Percentiles rank a stretch among this genome's conserved stretches.
Evolutionary conservation across 2,888 invertebrate species (phyloP).

Genomic region (Pollenia labialis): DNA sequence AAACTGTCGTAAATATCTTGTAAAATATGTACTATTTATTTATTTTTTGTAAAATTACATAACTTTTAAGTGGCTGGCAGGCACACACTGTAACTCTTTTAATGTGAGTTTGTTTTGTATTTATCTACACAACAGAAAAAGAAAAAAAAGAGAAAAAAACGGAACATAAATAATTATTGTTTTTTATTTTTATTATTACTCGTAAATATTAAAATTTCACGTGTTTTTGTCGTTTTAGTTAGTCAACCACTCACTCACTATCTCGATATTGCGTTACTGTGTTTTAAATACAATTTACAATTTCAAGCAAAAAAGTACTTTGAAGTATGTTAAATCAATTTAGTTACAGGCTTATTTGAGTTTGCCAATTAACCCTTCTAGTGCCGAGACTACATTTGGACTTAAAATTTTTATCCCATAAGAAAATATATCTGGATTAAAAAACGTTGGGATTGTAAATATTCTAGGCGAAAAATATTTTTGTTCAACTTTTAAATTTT

Average conservation of each 20-base stretch:
- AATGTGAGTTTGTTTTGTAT: slow-evolving; percentile 13
- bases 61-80: slow-evolving; percentile 51
- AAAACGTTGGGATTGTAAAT: too few species aligned
- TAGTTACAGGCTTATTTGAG: not conserved
- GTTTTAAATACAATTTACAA: not conserved
- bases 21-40: not conserved
- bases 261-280: not conserved
- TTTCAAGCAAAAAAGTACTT: not conserved
- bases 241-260: not conserved
- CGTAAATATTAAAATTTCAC: slow-evolving; percentile 43
- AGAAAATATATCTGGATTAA: too few species aligned
- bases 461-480: too few species aligned
- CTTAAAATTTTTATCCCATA: too few species aligned
- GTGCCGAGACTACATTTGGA: not conserved
- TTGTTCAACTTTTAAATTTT: too few species aligned
- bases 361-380: not conserved
- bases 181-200: slow-evolving; percentile 31
- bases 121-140: not conserved
- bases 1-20: not conserved
- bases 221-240: slow-evolving; percentile 16
- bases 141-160: not conserved
- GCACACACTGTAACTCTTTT: slow-evolving; percentile 44
- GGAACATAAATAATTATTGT: slow-evolving; percentile 45
- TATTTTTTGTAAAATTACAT: slow-evolving; percentile 53
- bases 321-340: not conserved